Base-by-base conservation (phyloP, 1,140 invertebrate species). In the Tribolium madens region DNA sequence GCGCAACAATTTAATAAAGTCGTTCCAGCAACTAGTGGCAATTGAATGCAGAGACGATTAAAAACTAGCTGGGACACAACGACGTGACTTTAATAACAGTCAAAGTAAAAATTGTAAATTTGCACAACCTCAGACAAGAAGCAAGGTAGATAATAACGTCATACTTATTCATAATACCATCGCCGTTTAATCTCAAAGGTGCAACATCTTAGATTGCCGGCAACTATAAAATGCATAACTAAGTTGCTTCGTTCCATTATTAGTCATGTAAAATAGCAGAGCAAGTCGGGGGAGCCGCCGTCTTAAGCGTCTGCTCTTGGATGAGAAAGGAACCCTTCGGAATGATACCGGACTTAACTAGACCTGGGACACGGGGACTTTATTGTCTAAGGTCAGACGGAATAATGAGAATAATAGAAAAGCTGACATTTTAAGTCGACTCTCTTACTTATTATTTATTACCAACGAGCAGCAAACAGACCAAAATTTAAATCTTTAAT, bases 221-320 rank as follows among this genome's bases (percentile, higher is more conserved):
- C 76, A 78, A 81, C 80, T 81, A 79, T 81, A 81, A 81, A 81
- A 81, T 81, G 72, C 80, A 81, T 81, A 80, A 81, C 80, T 81
- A 71, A 81, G 74, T 78, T 76, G 47, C 21, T 42, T 70, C 47
- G 57, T 48, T 74, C 73, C 74, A 80, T 80, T 78, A 81, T 81
- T 80, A 79, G 77, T 76, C 74, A 80, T 71, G 50, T 72, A 53
- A 31, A 73, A 52, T 73, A 73, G 9, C 47, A 12, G 31, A 73
- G 9, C 47, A 26, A 52, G 70, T 21, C 3, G 15, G 15, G 21
- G 31, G 71, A 73, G 50, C 47, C 12, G 13, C 15, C 18, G 21
- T 21, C 50, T 31, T 72, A 33, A 33, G 46, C 42, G 42, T 48
- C 69, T 10, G 21, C 21, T 26, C 14, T 18, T 18, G 5, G 50